Conservation (phyloP, 1,140 invertebrate genomes). For the Heterodera schachtii region DNA sequence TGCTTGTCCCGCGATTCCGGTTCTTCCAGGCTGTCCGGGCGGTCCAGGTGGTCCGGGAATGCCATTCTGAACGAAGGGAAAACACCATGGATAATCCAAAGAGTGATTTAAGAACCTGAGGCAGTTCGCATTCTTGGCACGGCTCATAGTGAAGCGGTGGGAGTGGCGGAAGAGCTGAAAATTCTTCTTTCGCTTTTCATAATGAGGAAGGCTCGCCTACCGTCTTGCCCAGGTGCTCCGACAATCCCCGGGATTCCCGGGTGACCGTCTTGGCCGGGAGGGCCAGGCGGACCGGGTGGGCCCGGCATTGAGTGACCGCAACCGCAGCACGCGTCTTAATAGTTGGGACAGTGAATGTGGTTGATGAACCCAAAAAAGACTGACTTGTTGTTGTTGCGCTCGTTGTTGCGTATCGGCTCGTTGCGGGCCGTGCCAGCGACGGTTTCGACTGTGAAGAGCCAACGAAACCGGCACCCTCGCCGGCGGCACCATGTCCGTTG, state of each 20-base stretch:
- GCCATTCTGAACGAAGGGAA: neutral
- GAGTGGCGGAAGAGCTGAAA: slow-evolving; percentile 9
- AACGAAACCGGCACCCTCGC: neutral
- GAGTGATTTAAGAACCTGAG: neutral
- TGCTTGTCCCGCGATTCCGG: slow-evolving; percentile 13
- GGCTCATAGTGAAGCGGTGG: slow-evolving; percentile 18
- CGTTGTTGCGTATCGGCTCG: neutral
- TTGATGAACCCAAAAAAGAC: neutral
- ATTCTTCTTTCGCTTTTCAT: neutral
- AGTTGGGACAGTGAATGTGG: neutral
- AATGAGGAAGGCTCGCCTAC: neutral
- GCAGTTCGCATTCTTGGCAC: slow-evolving; percentile 13
- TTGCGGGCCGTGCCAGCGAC: neutral
- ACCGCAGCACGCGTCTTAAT: slow-evolving; percentile 11
- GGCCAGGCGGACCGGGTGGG: slow-evolving; percentile 19
- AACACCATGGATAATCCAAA: neutral
- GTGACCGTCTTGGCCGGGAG: slow-evolving; percentile 5
- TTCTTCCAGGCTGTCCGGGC: slow-evolving; percentile 16
- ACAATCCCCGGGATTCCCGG: neutral
- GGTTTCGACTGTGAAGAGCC: neutral
- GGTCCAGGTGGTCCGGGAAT: slow-evolving; percentile 16
- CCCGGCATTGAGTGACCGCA: slow-evolving; percentile 16
- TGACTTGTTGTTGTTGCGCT: neutral
- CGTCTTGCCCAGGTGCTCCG: slow-evolving; percentile 21
- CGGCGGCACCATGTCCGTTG: neutral